Evolutionary conservation across 2,888 invertebrate species (phyloP).

Genomic region (Sclerodermus sp.): DNA sequence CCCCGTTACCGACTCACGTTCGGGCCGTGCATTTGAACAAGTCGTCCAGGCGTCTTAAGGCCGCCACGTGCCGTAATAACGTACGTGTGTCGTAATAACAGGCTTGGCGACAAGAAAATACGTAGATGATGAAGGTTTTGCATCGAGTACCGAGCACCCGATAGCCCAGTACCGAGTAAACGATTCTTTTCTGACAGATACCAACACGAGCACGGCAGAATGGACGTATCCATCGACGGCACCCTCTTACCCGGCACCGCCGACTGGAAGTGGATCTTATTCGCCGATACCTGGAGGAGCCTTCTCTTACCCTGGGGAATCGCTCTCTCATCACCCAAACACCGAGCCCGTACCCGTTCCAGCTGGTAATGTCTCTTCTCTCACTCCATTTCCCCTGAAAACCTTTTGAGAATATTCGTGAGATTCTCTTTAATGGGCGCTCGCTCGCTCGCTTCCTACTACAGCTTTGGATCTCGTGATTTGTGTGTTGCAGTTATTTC

Average conservation of each 20-base stretch:
- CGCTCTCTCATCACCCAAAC: constrained; percentile 54
- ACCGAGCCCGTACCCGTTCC: constrained; percentile 54
- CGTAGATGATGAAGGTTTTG: too few species aligned
- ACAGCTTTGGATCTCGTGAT: too few species aligned
- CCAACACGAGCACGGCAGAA: constrained; percentile 44
- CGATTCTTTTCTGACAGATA: constrained; percentile 36
- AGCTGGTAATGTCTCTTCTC: constrained; percentile 35
- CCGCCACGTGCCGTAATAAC: neutral
- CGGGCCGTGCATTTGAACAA: constrained; percentile 14
- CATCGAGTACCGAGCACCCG: too few species aligned
- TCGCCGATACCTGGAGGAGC: constrained; percentile 55
- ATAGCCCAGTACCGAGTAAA: too few species aligned
- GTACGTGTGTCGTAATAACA: too few species aligned
- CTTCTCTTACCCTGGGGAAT: constrained; percentile 55
- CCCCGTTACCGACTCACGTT: constrained; percentile 19
- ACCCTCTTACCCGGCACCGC: constrained; percentile 51
- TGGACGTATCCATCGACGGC: constrained; percentile 50
- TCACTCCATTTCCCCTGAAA: too few species aligned
- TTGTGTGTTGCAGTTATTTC: constrained; percentile 36
- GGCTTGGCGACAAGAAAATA: too few species aligned
- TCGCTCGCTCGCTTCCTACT: too few species aligned
- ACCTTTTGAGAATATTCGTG: too few species aligned
- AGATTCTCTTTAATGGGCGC: too few species aligned
- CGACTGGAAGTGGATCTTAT: constrained; percentile 51
- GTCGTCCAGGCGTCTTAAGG: too few species aligned